These are phyloP conservation scores for Cataglyphis livida DNA, from an alignment of 2,888 invertebrate genomes.

Conservation along the genomic window DNA sequence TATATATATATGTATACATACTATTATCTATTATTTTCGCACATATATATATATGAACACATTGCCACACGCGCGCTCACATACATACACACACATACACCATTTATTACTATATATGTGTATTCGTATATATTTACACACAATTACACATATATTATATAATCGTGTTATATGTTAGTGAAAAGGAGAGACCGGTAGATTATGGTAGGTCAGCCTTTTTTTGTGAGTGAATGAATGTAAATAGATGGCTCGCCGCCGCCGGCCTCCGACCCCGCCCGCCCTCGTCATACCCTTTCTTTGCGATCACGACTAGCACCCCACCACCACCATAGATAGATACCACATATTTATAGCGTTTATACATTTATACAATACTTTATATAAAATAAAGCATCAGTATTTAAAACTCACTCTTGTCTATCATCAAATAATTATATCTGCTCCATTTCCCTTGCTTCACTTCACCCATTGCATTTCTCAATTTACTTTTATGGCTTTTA, in stretches of 20 bases:
- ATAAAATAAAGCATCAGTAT: slow-evolving; percentile 86
- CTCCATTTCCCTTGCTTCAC: not conserved
- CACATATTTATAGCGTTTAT: slow-evolving; percentile 86
- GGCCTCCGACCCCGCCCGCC: slow-evolving; percentile 85
- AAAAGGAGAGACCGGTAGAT: slow-evolving; percentile 84
- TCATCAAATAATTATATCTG: not conserved
- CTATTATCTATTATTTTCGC: slow-evolving; percentile 71
- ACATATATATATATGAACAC: slow-evolving; percentile 76
- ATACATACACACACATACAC: slow-evolving; percentile 63
- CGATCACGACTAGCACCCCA: slow-evolving; percentile 86
- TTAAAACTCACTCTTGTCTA: slow-evolving; percentile 80
- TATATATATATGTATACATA: slow-evolving; percentile 77
- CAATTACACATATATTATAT: slow-evolving; percentile 79
- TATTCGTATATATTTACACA: slow-evolving; percentile 76
- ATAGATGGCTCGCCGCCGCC: slow-evolving; percentile 85
- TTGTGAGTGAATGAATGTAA: slow-evolving; percentile 85
- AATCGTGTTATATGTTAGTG: slow-evolving; percentile 84
- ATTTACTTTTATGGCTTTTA: not conserved
- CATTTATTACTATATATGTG: slow-evolving; percentile 72
- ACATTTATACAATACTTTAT: slow-evolving; percentile 86
- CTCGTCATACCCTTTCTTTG: slow-evolving; percentile 85
- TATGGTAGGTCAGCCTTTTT: slow-evolving; percentile 85
- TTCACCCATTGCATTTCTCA: not conserved
- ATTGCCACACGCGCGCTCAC: slow-evolving; percentile 73
- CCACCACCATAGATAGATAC: slow-evolving; percentile 86